Evolutionary conservation across 1,140 invertebrate species (phyloP).

Genomic region (Chlorops oryzae): DNA sequence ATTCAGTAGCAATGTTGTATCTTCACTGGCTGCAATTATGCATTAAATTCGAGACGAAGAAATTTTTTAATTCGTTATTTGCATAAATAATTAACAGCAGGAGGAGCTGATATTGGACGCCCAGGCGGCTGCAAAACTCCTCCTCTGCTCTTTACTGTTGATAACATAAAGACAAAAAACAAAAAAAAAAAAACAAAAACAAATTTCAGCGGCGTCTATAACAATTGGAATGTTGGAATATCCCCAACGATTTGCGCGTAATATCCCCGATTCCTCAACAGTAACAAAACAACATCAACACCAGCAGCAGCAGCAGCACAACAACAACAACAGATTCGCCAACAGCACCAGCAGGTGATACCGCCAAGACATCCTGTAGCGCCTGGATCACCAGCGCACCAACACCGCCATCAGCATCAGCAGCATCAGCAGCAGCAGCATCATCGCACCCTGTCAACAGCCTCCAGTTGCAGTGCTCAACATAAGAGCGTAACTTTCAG

Average conservation of each 20-base stretch:
- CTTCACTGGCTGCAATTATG: no score
- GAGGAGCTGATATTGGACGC: no score
- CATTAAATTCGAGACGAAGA: no score
- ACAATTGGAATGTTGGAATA: constrained; percentile 49
- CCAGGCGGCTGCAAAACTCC: no score
- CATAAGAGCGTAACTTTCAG: constrained; percentile 47
- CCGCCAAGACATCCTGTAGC: constrained; percentile 16
- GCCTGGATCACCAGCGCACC: constrained; percentile 36
- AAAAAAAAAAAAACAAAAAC: neutral
- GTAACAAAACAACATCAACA: constrained; percentile 30
- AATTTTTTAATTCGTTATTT: no score
- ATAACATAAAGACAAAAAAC: neutral
- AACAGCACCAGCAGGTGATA: constrained; percentile 20
- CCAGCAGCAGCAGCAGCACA: constrained; percentile 19
- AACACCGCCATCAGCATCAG: constrained; percentile 34
- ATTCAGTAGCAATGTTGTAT: no score
- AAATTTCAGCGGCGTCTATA: no score
- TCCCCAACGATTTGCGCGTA: constrained; percentile 45
- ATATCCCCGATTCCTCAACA: constrained; percentile 46
- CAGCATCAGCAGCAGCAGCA: constrained; percentile 28
- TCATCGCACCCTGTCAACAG: constrained; percentile 43
- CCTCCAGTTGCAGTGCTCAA: constrained; percentile 44
- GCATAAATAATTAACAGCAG: no score
- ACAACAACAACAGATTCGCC: constrained; percentile 20
- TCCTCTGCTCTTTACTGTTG: neutral